Base-by-base conservation (phyloP, 2,797 vertebrate genomes). In the Silurus aristotelis region DNA sequence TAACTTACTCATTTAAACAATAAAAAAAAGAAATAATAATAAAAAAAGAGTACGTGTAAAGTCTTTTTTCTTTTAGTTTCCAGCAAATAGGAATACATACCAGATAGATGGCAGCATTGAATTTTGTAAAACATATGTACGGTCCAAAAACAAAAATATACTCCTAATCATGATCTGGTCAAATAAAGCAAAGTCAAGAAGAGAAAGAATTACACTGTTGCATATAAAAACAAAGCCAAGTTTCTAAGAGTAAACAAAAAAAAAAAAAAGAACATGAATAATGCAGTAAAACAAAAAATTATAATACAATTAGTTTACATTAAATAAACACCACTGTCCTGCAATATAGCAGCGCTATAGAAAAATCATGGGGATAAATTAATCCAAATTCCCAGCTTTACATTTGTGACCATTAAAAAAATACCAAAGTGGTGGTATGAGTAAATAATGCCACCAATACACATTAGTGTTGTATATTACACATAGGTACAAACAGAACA, bases 71-170 rank as follows among this genome's bases (percentile, higher is more conserved):
- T 52, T 52, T 52, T 52, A 10, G 6, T 14, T 80, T 64, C 19
- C 5, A 73, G 10, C 0, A 6, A 38, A 31, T 0, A 0, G 64
- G 19, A 71, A 87, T 87, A 93, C 96, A 96, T 95, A 99, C 98
- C 98, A 99, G 95, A 99, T 99, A 71, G 98, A 99, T 85, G 98
- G 98, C 91, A 99, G 95, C 98, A 99, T 98, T 92, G 98, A 99
- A 94, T 99, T 99, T 93, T 99, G 98, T 94, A 99, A 97, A 93
- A 99, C 98, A 0, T 99, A 99, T 86, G 98, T 99, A 92, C 98
- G 97, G 93, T 99, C 98, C 97, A 99, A 94, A 95, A 99, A 99
- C 92, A 99, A 95, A 95, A 99, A 99, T 94, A 99, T 99, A 96
- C 98, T 99, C 92, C 98, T 97, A 93, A 99, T 99, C 98, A 96